Conservation (phyloP, 2,888 invertebrate genomes). For the Caenorhabditis plicata region DNA sequence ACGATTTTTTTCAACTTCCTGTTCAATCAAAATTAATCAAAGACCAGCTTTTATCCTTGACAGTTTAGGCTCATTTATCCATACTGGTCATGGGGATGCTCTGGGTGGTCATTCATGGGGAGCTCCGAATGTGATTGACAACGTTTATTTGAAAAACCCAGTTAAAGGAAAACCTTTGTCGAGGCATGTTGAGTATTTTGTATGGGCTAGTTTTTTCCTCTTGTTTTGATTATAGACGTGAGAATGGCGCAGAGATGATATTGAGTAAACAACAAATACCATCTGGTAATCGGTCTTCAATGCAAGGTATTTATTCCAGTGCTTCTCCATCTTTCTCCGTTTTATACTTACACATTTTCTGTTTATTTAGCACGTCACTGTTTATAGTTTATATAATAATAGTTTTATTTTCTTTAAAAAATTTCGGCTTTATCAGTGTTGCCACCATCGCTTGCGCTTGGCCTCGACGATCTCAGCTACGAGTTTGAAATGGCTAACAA, state of each 20-base stretch:
- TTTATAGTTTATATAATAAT: too few relatives aligned
- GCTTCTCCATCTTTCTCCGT: too few relatives aligned
- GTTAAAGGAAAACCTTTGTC: constrained; percentile 38
- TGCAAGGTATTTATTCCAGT: too few relatives aligned
- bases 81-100: constrained; percentile 71
- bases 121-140: constrained; percentile 77
- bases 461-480: constrained; percentile 11
- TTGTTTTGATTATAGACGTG: constrained; percentile 9
- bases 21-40: too few relatives aligned
- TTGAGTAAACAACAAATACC: constrained; percentile 14
- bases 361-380: too few relatives aligned
- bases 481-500: constrained; percentile 26
- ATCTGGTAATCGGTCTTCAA: too few relatives aligned
- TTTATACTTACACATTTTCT: too few relatives aligned
- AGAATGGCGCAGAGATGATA: constrained; percentile 26
- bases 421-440: background rate
- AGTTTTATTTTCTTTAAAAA: background rate
- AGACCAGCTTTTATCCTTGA: too few relatives aligned
- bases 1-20: too few relatives aligned
- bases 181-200: constrained; percentile 15
- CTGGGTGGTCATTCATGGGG: constrained; percentile 76
- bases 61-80: constrained; percentile 76
- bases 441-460: constrained; percentile 11
- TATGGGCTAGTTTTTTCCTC: constrained; percentile 1
- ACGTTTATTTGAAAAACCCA: constrained; percentile 61